These are phyloP conservation scores for Pseudomyrmex pallidus DNA, from an alignment of 1,140 invertebrate species.

Conservation along the genomic window DNA sequence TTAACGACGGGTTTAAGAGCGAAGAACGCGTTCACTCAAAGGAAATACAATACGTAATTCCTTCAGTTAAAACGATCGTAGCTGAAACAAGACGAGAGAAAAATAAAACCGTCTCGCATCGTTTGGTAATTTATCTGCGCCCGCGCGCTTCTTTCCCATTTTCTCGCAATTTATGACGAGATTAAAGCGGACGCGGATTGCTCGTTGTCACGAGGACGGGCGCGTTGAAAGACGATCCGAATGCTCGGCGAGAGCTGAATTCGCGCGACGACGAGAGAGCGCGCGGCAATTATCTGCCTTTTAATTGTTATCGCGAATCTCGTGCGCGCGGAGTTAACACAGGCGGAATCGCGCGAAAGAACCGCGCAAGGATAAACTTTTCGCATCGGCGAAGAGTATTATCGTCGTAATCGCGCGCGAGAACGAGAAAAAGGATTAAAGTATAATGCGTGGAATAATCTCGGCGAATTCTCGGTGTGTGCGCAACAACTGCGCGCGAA, in stretches of 20 bases:
- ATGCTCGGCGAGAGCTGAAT: neutral
- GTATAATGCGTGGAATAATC: conserved; percentile 19
- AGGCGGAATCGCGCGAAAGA: neutral
- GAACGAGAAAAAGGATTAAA: conserved; percentile 3
- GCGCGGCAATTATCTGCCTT: conserved; percentile 3
- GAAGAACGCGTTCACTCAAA: conserved; percentile 14
- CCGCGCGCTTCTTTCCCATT: neutral
- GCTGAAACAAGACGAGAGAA: conserved; percentile 12
- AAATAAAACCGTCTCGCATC: neutral
- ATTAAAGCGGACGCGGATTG: conserved; percentile 25
- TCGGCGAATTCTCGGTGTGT: neutral
- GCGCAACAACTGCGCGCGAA: neutral
- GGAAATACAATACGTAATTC: neutral
- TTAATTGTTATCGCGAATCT: conserved; percentile 43
- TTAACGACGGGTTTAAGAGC: neutral
- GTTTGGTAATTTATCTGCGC: conserved; percentile 16
- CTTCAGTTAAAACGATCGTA: neutral
- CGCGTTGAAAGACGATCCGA: conserved; percentile 25
- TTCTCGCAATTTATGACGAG: conserved; percentile 36
- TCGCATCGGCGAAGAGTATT: neutral
- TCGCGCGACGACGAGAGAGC: no score
- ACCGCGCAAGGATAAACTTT: neutral
- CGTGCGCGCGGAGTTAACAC: conserved; percentile 8
- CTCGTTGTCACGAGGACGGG: conserved; percentile 2
- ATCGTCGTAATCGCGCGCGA: conserved; percentile 17